phyloP scores from a whole-genome alignment of 2,797 vertebrate species.

The Gallinago stenura region DNA sequence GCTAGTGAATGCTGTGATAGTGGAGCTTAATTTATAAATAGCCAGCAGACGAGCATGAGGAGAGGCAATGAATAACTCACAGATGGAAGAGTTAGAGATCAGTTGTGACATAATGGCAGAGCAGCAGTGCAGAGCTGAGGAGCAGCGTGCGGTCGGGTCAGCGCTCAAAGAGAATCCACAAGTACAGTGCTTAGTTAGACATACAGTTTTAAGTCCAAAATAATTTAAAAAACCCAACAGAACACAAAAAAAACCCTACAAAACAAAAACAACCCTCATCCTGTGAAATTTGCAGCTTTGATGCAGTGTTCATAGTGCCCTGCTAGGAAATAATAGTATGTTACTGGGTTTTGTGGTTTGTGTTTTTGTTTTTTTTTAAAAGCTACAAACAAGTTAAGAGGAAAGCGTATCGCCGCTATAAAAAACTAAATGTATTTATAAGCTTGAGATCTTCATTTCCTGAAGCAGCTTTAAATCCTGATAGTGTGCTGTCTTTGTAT shows the following conservation, averaged over 20 bases:
- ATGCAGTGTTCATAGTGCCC: background rate
- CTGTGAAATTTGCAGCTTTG: constrained; percentile 15
- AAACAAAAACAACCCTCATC: background rate
- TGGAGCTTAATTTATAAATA: constrained; percentile 57
- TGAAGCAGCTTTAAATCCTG: constrained; percentile 43
- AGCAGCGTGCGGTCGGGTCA: background rate
- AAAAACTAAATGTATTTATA: constrained; percentile 52
- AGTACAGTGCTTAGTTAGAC: constrained; percentile 13
- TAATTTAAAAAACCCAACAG: background rate
- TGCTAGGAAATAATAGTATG: constrained; percentile 39
- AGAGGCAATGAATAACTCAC: constrained; percentile 43
- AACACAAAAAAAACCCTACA: background rate
- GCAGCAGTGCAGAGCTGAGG: background rate
- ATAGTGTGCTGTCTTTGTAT: background rate
- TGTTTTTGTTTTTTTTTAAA: background rate
- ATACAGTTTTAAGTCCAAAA: background rate
- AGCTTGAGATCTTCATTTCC: constrained; percentile 31
- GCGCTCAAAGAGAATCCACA: constrained; percentile 22
- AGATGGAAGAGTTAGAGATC: constrained; percentile 41
- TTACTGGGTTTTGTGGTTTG: background rate
- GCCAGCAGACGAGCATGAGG: background rate
- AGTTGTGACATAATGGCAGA: constrained; percentile 26
- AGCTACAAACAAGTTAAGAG: constrained; percentile 3
- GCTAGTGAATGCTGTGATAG: constrained; percentile 30
- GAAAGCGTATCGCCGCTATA: background rate